Percentiles rank a stretch among this genome's conserved stretches.
Conservation (phyloP, 2,797 vertebrate species). For the Spheniscus humboldti region DNA sequence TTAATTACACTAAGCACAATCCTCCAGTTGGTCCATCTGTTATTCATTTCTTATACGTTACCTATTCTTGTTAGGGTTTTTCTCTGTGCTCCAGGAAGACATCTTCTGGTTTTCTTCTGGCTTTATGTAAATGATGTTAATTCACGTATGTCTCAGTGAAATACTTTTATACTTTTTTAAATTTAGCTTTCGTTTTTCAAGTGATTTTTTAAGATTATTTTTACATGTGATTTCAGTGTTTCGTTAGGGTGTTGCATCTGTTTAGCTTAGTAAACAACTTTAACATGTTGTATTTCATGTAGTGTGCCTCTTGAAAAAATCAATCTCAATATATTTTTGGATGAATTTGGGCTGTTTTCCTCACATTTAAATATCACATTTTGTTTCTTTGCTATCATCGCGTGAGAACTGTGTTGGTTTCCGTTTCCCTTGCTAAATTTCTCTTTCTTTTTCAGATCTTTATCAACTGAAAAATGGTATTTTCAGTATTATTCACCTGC, state of each 20-base stretch:
- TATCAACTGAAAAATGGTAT: neutral
- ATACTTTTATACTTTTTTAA: neutral
- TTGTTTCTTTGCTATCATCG: neutral
- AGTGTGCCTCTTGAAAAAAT: neutral
- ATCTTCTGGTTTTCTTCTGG: neutral
- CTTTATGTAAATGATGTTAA: neutral
- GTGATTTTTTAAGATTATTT: neutral
- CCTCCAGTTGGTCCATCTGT: slow-evolving; percentile 43
- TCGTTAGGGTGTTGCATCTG: neutral
- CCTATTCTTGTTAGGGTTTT: neutral
- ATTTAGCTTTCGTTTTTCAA: neutral
- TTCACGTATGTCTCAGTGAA: neutral
- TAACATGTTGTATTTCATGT: neutral
- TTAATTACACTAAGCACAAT: slow-evolving; percentile 53
- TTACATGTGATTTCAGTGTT: neutral
- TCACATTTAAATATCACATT: neutral
- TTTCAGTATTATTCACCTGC: neutral
- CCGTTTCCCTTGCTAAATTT: neutral
- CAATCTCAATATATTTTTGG: neutral
- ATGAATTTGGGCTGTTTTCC: neutral
- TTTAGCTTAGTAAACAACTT: neutral
- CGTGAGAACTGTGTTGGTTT: neutral
- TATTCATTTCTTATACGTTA: neutral
- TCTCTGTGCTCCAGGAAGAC: neutral
- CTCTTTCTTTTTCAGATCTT: neutral